These are phyloP conservation scores for Hyposoter didymator DNA, from an alignment of 2,888 invertebrate species.

Conservation along the genomic window DNA sequence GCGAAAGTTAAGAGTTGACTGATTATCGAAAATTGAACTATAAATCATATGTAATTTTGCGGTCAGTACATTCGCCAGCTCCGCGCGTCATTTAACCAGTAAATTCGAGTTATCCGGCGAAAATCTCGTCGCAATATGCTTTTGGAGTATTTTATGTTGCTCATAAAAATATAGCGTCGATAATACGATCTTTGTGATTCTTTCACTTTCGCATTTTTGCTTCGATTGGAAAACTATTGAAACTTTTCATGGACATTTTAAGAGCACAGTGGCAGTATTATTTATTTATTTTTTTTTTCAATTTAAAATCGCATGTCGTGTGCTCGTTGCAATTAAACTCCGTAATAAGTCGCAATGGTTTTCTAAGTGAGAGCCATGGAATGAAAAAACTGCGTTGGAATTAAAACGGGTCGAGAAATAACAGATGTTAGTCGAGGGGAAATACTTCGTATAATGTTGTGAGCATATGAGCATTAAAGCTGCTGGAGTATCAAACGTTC, in stretches of 20 bases:
- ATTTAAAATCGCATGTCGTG: background rate
- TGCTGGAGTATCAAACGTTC: slow-evolving; percentile 53
- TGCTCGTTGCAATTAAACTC: background rate
- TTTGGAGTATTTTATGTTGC: background rate
- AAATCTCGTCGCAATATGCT: background rate
- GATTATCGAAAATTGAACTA: background rate
- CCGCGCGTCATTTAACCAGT: background rate
- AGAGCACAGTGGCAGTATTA: background rate
- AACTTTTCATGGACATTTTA: background rate
- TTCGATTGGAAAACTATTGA: background rate
- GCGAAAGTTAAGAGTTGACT: background rate
- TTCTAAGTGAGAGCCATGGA: background rate
- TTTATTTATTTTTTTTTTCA: background rate
- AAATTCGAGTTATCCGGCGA: slow-evolving; percentile 1
- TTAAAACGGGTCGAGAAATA: background rate
- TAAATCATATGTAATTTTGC: slow-evolving; percentile 1
- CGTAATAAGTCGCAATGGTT: background rate
- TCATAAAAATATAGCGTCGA: background rate
- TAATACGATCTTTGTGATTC: background rate
- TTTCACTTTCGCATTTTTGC: background rate
- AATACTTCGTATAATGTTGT: background rate
- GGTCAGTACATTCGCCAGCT: background rate
- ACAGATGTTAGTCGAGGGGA: slow-evolving; percentile 6
- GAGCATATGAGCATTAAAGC: slow-evolving; percentile 3
- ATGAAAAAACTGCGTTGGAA: slow-evolving; percentile 5